Conservation (phyloP, 2,113 vertebrate species). For the Chinchilla lanigera region DNA sequence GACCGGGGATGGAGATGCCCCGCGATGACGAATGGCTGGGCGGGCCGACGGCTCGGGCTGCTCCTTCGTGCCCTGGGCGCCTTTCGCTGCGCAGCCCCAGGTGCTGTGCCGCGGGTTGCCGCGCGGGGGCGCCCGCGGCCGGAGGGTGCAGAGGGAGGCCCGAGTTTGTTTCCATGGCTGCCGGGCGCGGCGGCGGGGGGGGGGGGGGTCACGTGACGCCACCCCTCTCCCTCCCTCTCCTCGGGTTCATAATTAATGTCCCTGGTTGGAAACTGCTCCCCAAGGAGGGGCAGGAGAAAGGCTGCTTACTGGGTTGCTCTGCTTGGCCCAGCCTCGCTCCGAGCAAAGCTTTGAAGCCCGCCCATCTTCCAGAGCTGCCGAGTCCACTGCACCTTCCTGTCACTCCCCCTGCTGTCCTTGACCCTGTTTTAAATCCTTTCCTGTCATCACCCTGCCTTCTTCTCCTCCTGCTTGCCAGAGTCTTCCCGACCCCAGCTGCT, state of each 20-base stretch:
- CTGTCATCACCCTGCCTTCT: background rate
- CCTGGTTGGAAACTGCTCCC: constrained; percentile 44
- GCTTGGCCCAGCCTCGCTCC: background rate
- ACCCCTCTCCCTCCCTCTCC: background rate
- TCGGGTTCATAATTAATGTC: constrained; percentile 56
- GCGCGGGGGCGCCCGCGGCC: constrained; percentile 13
- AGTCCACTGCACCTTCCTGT: background rate
- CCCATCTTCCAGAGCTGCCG: background rate
- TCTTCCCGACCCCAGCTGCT: background rate
- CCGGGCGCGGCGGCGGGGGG: no score
- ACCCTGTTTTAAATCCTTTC: background rate
- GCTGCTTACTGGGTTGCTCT: background rate
- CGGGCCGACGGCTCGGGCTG: background rate
- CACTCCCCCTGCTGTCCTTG: background rate
- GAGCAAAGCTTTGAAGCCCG: constrained; percentile 13
- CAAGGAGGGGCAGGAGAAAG: constrained; percentile 8
- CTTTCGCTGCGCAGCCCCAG: accelerated
- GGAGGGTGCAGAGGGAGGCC: background rate
- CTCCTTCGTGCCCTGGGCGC: accelerated
- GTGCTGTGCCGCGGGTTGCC: background rate
- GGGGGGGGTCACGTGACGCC: constrained; percentile 50
- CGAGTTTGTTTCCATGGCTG: constrained; percentile 52
- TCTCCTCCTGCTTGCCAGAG: background rate
- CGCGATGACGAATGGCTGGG: background rate
- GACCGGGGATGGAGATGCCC: background rate